Base-by-base conservation (phyloP, 2,888 invertebrate species). In the Laspeyria flexula region DNA sequence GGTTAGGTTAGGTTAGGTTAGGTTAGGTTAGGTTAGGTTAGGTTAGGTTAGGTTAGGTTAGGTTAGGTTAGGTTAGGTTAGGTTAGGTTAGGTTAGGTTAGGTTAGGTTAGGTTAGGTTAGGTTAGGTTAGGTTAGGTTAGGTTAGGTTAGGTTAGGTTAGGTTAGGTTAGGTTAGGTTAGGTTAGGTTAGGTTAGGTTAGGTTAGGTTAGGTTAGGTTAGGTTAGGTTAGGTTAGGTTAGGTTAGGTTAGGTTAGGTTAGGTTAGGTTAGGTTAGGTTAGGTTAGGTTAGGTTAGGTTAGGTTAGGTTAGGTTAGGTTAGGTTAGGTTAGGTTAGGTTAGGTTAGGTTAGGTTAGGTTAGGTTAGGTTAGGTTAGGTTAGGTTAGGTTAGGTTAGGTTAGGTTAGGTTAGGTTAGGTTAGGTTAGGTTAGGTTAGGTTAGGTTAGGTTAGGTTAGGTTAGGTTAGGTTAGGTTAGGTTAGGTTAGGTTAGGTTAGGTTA, bases 51-150 rank as follows among this genome's bases (percentile, higher is more conserved):
- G 41, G 41, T 42, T 42, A 42, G 41, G 41, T 42, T 42, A 42
- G 41, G 41, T 42, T 42, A 49, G 49, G 49, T 49, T 49, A 49
- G 49, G 49, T 42, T 42, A 42, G 41, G 41, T 42, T 42, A 42
- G 41, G 41, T 45, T 45, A 45, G 45, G 45, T 45, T 45, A 45
- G 45, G 40, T 46, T 46, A 41, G 47, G 41, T 47, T 40, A 47
- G 41, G 41, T 41, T 40, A 41, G 47, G 47, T 41, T 41, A 34
- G 43, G 43, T 38, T 43, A 38, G 43, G 43, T 49, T 43, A 39
- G 39, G 39, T 49, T 43, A 49, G 49, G 43, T 49, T 49, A 43
- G 49, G 49, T 49, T 49, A 49, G 38, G 43, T 43, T 43, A 30
- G 37, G 37, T 35, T 44, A 37, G 37, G 44, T 37, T 44, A 44